Conservation (phyloP, 2,888 invertebrate species). For the Buathra laborator region DNA sequence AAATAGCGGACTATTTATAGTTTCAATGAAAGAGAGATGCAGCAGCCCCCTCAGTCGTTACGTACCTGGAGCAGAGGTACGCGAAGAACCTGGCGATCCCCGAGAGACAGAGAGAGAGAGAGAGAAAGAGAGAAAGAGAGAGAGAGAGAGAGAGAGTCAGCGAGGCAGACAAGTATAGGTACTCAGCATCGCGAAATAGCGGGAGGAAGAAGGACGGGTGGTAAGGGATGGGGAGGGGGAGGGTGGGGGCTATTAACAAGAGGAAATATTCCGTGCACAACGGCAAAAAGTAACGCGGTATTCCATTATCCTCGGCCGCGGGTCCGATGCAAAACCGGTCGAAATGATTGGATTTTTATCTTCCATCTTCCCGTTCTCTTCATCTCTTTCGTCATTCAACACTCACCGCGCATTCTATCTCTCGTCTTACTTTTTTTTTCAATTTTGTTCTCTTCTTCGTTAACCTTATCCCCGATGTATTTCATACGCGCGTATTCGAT, state of each 20-base stretch:
- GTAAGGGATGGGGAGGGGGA: conserved; percentile 59
- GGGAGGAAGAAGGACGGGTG: conserved; percentile 46
- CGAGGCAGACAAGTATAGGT: conserved; percentile 61
- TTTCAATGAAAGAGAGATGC: conserved; percentile 27
- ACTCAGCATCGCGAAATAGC: conserved; percentile 60
- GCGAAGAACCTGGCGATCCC: conserved; percentile 26
- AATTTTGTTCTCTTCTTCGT: neutral
- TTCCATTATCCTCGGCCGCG: conserved; percentile 81
- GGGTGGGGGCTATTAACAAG: conserved; percentile 77
- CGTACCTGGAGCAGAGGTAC: conserved; percentile 56
- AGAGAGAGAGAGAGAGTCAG: conserved; percentile 49
- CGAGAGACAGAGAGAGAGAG: neutral
- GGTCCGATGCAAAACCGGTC: conserved; percentile 82
- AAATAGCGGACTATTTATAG: conserved; percentile 33
- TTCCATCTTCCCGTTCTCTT: conserved; percentile 72
- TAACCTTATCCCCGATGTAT: neutral
- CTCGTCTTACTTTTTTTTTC: conserved; percentile 24
- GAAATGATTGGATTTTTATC: conserved; percentile 84
- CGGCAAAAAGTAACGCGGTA: conserved; percentile 82
- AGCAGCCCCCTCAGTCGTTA: conserved; percentile 44
- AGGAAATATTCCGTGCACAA: conserved; percentile 80
- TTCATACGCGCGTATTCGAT: neutral
- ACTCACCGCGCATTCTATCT: conserved; percentile 3
- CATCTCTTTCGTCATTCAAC: conserved; percentile 34
- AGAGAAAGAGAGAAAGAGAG: conserved; percentile 11